These are phyloP conservation scores for Lerema accius DNA, from an alignment of 1,140 invertebrate genomes.

Conservation along the genomic window DNA sequence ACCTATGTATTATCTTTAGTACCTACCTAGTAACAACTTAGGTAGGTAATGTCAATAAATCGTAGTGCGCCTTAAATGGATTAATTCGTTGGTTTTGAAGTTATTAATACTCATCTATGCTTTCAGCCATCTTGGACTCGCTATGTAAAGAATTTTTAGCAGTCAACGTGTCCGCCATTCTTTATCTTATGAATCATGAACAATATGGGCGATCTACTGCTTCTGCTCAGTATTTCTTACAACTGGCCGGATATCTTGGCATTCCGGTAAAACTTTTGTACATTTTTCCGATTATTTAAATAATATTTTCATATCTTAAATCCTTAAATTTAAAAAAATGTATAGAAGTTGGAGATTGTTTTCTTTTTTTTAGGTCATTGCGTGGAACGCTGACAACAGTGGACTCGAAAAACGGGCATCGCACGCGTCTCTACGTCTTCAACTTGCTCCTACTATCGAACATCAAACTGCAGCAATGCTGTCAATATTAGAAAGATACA, in stretches of 20 bases:
- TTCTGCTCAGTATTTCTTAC: conserved; percentile 96
- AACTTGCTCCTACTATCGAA: conserved; percentile 95
- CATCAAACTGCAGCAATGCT: conserved; percentile 97
- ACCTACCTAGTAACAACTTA: too few species aligned
- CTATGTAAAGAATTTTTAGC: conserved; percentile 94
- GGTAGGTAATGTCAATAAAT: too few species aligned
- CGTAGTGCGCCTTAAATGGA: too few species aligned
- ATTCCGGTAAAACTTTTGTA: conserved; percentile 74
- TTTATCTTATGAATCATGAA: conserved; percentile 97
- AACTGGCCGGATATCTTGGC: conserved; percentile 91
- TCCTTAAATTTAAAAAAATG: not conserved
- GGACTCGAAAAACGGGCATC: conserved; percentile 91
- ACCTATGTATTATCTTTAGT: too few species aligned
- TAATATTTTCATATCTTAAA: too few species aligned
- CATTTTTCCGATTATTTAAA: conserved; percentile 33
- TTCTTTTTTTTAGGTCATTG: conserved; percentile 88
- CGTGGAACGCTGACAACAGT: conserved; percentile 97
- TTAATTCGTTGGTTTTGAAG: too few species aligned
- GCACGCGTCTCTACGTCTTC: conserved; percentile 92
- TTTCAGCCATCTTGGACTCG: conserved; percentile 91
- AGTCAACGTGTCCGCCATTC: conserved; percentile 94
- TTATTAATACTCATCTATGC: conserved; percentile 47
- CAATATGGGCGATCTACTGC: conserved; percentile 93
- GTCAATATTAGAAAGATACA: conserved; percentile 95
- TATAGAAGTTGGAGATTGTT: not conserved